A percentile compares a stretch with the other conserved stretches of the same genome.
Evolutionary conservation across 2,888 invertebrate genomes (phyloP).

Genomic region (Callinectes sapidus): DNA sequence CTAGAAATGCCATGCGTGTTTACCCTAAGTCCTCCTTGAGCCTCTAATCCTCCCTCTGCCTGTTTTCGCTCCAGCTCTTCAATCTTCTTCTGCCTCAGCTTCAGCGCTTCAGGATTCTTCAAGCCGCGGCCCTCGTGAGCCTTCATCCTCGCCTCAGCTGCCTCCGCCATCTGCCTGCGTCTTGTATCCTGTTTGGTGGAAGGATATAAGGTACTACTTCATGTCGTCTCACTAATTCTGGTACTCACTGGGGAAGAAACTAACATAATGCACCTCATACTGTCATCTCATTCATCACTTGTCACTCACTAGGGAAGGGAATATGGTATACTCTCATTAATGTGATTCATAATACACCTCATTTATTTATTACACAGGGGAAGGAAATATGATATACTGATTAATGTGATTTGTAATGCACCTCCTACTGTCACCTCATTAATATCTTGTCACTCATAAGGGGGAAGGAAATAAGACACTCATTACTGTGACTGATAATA

Average conservation of each 20-base stretch:
- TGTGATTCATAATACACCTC: too few relatives aligned
- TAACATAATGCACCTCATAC: neutral
- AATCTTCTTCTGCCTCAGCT: constrained; percentile 38
- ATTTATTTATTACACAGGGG: too few relatives aligned
- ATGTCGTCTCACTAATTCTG: neutral
- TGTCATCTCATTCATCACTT: neutral
- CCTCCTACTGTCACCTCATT: too few relatives aligned
- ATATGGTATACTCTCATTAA: neutral
- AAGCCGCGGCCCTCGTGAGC: constrained; percentile 52
- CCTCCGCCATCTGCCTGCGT: constrained; percentile 48
- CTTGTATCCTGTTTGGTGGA: constrained; percentile 39
- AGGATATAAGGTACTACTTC: neutral
- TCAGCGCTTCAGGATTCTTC: constrained; percentile 54
- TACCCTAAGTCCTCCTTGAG: constrained; percentile 48
- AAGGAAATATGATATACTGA: too few relatives aligned
- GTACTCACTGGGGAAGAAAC: neutral
- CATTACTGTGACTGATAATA: too few relatives aligned
- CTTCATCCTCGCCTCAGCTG: constrained; percentile 47
- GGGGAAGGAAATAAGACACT: too few relatives aligned
- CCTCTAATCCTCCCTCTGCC: neutral
- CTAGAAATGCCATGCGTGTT: neutral
- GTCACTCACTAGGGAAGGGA: neutral
- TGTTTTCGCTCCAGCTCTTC: constrained; percentile 51
- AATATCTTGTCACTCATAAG: too few relatives aligned
- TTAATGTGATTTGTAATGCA: too few relatives aligned